Evolutionary conservation across 1,140 invertebrate species (phyloP).

Genomic region (Cheumatopsyche charites): DNA sequence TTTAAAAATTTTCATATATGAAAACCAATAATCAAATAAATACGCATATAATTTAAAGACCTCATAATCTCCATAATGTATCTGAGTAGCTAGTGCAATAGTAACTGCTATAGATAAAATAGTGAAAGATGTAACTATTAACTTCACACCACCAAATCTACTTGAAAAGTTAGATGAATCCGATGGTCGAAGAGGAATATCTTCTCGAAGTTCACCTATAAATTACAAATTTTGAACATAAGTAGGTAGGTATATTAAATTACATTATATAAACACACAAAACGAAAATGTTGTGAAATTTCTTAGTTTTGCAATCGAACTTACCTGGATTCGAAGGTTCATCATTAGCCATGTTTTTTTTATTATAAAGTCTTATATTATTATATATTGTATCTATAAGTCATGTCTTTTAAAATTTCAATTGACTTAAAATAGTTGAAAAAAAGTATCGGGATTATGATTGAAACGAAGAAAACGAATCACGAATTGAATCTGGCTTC

Average conservation of each 20-base stretch:
- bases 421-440: too few relatives aligned
- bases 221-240: too few relatives aligned
- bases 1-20: too few relatives aligned
- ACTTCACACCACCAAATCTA: conserved; percentile 53
- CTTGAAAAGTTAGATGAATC: conserved; percentile 37
- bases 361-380: too few relatives aligned
- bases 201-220: conserved; percentile 60
- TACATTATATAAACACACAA: not conserved
- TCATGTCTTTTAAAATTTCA: too few relatives aligned
- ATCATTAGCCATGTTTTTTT: conserved; percentile 39
- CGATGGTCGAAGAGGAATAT: conserved; percentile 60
- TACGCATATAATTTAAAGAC: conserved; percentile 53
- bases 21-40: not conserved
- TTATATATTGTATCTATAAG: too few relatives aligned
- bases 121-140: conserved; percentile 60
- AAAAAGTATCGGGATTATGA: too few relatives aligned
- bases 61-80: conserved; percentile 71
- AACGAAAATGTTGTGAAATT: not conserved
- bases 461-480: too few relatives aligned
- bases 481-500: too few relatives aligned
- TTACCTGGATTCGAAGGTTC: conserved; percentile 45
- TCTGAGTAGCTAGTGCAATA: conserved; percentile 68
- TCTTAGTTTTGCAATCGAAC: too few relatives aligned
- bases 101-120: conserved; percentile 69
- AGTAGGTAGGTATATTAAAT: conserved; percentile 15